phyloP scores from a whole-genome alignment of 2,113 vertebrate genomes.

The Dipodomys stephensi region DNA sequence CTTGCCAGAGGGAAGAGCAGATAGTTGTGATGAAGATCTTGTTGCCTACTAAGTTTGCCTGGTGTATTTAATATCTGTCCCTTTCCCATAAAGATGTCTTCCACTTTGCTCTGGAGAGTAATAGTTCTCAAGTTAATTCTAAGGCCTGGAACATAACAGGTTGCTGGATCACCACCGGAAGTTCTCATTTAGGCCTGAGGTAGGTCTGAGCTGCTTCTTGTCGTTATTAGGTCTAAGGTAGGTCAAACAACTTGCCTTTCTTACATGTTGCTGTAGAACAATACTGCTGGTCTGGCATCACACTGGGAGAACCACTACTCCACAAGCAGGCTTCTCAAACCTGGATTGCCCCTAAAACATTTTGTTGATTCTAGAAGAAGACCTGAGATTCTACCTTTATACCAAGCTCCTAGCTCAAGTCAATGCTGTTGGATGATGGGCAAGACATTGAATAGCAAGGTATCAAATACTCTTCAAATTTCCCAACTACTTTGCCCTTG shows the following conservation, averaged over 20 bases:
- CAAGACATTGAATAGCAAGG: not conserved
- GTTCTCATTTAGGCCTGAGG: not conserved
- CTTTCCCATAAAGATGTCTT: not conserved
- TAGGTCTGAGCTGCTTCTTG: too few relatives aligned
- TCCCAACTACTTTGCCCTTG: not conserved
- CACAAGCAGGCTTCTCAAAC: not conserved
- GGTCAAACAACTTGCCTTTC: not conserved
- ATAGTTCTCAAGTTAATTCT: not conserved
- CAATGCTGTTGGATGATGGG: accelerated
- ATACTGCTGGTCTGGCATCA: not conserved
- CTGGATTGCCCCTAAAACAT: not conserved
- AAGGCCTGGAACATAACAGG: not conserved
- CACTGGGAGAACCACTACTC: not conserved
- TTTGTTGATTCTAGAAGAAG: not conserved
- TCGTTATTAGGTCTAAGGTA: not conserved
- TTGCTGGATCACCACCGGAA: not conserved
- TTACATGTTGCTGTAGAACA: not conserved
- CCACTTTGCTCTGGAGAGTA: not conserved
- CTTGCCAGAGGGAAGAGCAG: not conserved
- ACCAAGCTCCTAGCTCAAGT: not conserved
- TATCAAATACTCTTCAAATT: not conserved
- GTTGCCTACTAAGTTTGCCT: not conserved
- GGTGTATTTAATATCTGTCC: not conserved
- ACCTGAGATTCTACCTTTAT: not conserved
- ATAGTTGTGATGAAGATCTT: not conserved